Evolutionary conservation across 2,797 vertebrate genomes (phyloP).

Genomic region (Gobionotothen gibberifrons): DNA sequence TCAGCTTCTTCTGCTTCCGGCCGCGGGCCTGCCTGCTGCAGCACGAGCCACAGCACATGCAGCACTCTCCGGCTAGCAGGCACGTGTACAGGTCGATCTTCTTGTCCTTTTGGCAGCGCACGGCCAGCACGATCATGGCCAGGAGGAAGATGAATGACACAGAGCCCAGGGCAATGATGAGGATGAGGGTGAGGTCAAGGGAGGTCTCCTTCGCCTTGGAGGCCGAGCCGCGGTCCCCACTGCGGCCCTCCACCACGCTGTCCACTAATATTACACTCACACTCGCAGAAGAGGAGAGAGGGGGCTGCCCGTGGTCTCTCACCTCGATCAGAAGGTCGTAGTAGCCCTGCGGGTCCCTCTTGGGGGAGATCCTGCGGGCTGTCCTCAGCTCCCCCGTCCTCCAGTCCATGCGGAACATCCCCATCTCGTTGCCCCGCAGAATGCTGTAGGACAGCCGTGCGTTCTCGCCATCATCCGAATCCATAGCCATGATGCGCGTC

Average conservation of each 20-base stretch:
- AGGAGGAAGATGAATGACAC: slow-evolving; percentile 96
- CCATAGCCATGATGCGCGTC: slow-evolving; percentile 93
- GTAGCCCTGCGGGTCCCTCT: slow-evolving; percentile 91
- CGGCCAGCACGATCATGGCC: slow-evolving; percentile 97
- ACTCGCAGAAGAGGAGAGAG: slow-evolving; percentile 93
- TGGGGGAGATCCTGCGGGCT: slow-evolving; percentile 90
- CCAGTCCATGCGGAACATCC: slow-evolving; percentile 98
- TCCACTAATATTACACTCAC: slow-evolving; percentile 94
- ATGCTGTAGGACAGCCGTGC: slow-evolving; percentile 96
- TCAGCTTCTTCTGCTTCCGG: slow-evolving; percentile 95
- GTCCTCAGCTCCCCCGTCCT: slow-evolving; percentile 95
- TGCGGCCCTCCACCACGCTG: slow-evolving; percentile 87
- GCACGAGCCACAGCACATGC: slow-evolving; percentile 90
- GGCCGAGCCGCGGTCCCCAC: slow-evolving; percentile 83
- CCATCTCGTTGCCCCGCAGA: slow-evolving; percentile 93
- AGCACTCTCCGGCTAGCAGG: slow-evolving; percentile 92
- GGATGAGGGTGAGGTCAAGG: slow-evolving; percentile 95
- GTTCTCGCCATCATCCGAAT: slow-evolving; percentile 95
- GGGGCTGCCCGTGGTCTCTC: slow-evolving; percentile 96
- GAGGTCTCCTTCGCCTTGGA: slow-evolving; percentile 88
- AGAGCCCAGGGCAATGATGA: slow-evolving; percentile 96
- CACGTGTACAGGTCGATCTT: slow-evolving; percentile 96
- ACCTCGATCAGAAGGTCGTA: slow-evolving; percentile 96
- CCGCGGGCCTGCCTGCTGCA: slow-evolving; percentile 91
- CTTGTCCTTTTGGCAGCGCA: slow-evolving; percentile 98